phyloP scores from a whole-genome alignment of 2,888 invertebrate species.

The Clunio marinus region DNA sequence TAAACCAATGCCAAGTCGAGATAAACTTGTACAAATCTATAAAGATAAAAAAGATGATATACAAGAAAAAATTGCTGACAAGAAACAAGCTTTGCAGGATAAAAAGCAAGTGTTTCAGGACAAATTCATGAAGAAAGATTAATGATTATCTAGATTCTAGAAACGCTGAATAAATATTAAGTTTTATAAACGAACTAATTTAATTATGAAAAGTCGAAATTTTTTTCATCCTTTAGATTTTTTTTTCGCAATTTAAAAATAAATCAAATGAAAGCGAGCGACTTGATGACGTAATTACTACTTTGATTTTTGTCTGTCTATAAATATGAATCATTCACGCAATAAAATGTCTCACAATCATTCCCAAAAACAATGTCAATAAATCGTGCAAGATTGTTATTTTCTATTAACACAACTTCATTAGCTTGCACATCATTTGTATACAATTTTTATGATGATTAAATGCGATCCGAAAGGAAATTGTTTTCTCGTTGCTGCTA shows the following conservation, averaged over 20 bases:
- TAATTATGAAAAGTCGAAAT: no score
- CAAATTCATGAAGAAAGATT: slow-evolving; percentile 22
- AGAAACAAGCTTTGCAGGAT: background rate
- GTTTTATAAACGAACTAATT: no score
- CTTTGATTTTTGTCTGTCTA: background rate
- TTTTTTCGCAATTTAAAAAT: no score
- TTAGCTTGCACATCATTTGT: background rate
- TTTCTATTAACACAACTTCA: background rate
- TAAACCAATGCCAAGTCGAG: slow-evolving; percentile 72
- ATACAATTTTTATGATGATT: slow-evolving; percentile 19
- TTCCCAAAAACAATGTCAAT: background rate
- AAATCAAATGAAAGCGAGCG: no score
- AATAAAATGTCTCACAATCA: background rate
- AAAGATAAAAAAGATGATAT: slow-evolving; percentile 51
- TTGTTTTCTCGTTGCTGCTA: background rate
- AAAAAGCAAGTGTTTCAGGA: slow-evolving; percentile 10
- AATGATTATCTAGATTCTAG: no score
- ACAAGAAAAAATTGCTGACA: slow-evolving; percentile 13
- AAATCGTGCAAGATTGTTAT: background rate
- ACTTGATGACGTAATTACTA: background rate
- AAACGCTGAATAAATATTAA: no score
- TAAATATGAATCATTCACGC: background rate
- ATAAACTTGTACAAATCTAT: slow-evolving; percentile 59
- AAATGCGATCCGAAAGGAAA: background rate
- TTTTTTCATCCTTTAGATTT: no score